Base-by-base conservation (phyloP, 1,140 invertebrate genomes). In the Bombyx mandarina region DNA sequence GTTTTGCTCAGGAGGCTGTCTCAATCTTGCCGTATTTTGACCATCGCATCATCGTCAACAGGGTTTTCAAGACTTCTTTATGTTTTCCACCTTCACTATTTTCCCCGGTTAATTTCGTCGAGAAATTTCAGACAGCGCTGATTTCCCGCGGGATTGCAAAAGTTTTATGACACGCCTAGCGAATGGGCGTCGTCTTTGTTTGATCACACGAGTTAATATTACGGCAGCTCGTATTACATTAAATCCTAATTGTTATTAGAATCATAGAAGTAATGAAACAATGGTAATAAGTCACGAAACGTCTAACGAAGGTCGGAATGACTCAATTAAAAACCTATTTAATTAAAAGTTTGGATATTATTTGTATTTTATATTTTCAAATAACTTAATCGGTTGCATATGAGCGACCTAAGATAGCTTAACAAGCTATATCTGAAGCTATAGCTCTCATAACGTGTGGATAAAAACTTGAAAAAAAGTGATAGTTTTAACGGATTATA, bases 31-130 rank as follows among this genome's bases (percentile, higher is more conserved):
- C 45, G 51, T 26, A 18, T 12, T 22, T 45, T 43, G 7, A 52
- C 42, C n/a, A 52, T 52, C 3, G 8, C 26, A 22, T 8, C n/a
- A 8, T 8, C 49, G 12, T 12, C 26, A 35, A 35, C 26, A 5
- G 26, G 26, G 43, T 43, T 4, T 53, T 44, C 7, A 43, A 53
- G 52, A 7, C 9, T 43, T 5, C 35, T 53, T 12, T 53, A 43
- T 53, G 9, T 12, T 53, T n/a, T 35, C 7, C 12, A 45, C 26
- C 35, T 43, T 54, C 42, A 44, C n/a, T 54, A 45, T 61, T 57
- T 56, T 48, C 51, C 47, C 47, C 60, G 51, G 10, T 48, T 56
- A 58, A 64, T 60, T 57, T 61, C 22, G 58, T 60, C 45, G 47
- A 45, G 55, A 57, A 64, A 45, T 53, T 57, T 44, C 52, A 58